These are phyloP conservation scores for Globodera rostochiensis DNA, from an alignment of 1,140 invertebrate species.

Conservation along the genomic window DNA sequence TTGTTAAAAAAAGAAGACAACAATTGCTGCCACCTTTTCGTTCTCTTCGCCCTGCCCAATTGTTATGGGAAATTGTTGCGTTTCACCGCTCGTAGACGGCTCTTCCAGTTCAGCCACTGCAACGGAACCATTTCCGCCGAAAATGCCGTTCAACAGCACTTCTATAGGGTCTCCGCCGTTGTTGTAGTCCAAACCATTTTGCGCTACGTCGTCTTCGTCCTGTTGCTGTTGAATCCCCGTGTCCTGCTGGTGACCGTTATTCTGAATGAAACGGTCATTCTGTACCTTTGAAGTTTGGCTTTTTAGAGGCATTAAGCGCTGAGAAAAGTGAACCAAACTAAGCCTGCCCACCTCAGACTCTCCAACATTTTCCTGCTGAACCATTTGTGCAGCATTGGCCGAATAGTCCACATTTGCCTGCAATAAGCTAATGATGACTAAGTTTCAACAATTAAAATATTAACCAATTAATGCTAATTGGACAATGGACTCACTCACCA, in stretches of 20 bases:
- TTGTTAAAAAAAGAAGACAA: too few species aligned
- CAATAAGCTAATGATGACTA: too few species aligned
- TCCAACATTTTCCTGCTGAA: neutral
- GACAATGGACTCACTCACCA: constrained; percentile 16
- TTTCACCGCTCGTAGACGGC: neutral
- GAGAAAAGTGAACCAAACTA: neutral
- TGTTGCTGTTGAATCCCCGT: neutral
- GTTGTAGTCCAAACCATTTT: neutral
- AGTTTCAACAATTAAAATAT: neutral
- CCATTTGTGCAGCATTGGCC: neutral
- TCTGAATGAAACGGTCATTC: neutral
- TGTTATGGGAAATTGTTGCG: neutral
- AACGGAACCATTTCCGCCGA: neutral
- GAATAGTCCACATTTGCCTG: constrained; percentile 27
- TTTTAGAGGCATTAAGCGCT: neutral
- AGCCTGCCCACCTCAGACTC: neutral
- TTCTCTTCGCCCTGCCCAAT: neutral
- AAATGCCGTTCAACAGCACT: neutral
- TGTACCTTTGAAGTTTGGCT: too few species aligned
- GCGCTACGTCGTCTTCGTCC: neutral
- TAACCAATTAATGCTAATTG: neutral
- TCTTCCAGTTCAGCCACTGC: neutral
- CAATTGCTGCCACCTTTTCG: too few species aligned
- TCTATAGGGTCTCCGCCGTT: neutral
- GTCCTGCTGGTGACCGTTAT: neutral